Conservation (phyloP, 2,113 vertebrate species). For the Gulo gulo region DNA sequence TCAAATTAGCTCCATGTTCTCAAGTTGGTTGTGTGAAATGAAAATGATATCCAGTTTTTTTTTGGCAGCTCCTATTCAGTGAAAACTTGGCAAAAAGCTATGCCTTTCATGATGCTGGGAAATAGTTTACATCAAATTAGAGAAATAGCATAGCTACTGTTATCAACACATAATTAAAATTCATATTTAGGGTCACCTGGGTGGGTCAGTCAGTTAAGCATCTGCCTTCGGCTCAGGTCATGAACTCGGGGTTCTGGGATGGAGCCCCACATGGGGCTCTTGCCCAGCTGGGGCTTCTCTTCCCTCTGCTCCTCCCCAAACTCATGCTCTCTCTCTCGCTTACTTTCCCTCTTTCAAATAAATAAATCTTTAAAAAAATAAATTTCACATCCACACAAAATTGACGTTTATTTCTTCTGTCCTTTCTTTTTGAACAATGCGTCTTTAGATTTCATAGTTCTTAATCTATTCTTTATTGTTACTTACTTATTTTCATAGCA, state of each 20-base stretch:
- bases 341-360: no score
- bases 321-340: no score
- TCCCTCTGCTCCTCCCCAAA: no score
- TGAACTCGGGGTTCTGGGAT: no score
- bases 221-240: no score
- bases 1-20: background rate
- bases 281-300: no score
- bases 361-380: background rate
- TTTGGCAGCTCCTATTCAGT: background rate
- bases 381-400: background rate
- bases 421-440: background rate
- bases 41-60: constrained; percentile 19
- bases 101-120: background rate
- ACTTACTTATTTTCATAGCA: background rate
- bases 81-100: background rate
- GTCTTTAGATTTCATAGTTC: background rate
- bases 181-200: background rate
- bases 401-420: background rate
- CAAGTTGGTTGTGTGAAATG: background rate
- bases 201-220: no score
- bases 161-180: background rate
- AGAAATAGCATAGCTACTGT: background rate
- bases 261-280: no score
- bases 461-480: background rate
- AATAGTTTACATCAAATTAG: background rate